Conservation (phyloP, 2,888 invertebrate species). For the Cephus sareptanus region DNA sequence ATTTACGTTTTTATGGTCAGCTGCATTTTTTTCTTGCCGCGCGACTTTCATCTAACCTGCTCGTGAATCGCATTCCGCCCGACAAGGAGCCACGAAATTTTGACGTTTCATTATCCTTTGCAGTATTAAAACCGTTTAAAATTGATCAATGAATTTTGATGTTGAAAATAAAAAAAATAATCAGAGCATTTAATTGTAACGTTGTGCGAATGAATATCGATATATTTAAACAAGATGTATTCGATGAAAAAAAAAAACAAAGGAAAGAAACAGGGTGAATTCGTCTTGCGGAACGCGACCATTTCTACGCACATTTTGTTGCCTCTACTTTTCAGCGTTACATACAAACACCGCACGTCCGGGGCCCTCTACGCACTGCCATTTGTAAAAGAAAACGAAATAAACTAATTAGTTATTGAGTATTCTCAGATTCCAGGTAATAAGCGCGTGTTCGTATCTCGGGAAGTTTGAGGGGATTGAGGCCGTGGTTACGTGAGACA, state of each 20-base stretch:
- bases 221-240: background rate
- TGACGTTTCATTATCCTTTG: slow-evolving; percentile 3
- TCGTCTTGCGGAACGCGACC: slow-evolving; percentile 37
- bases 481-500: background rate
- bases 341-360: slow-evolving; percentile 27
- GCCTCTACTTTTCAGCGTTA: slow-evolving; percentile 20
- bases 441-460: background rate
- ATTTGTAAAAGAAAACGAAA: slow-evolving; percentile 15
- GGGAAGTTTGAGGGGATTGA: background rate
- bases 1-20: slow-evolving; percentile 40
- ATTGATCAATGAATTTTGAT: slow-evolving; percentile 12
- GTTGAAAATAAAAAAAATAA: slow-evolving; percentile 4
- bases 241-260: background rate
- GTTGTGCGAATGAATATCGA: background rate
- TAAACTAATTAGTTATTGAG: slow-evolving; percentile 25
- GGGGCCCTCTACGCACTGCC: slow-evolving; percentile 26
- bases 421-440: slow-evolving; percentile 30
- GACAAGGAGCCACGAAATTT: slow-evolving; percentile 20
- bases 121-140: slow-evolving; percentile 16
- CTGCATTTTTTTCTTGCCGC: slow-evolving; percentile 27
- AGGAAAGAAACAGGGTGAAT: slow-evolving; percentile 1
- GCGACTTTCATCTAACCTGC: slow-evolving; percentile 16
- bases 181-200: background rate
- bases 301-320: slow-evolving; percentile 14
- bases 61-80: slow-evolving; percentile 29